Conservation (phyloP, 1,140 invertebrate species). For the Cydia strobilella region DNA sequence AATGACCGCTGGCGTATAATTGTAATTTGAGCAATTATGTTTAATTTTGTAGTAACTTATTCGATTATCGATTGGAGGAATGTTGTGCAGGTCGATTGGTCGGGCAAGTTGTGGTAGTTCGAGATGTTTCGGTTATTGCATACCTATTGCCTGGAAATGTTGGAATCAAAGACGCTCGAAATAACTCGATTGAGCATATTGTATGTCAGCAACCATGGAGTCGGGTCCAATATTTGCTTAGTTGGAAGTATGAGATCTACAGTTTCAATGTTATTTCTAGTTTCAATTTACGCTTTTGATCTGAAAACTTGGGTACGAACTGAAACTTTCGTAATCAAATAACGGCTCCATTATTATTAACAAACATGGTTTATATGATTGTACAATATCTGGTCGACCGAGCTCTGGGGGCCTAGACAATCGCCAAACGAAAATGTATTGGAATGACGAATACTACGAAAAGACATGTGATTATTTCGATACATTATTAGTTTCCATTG, state of each 20-base stretch:
- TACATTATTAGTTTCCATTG: no score
- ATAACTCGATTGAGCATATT: constrained; percentile 3
- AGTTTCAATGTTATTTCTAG: background rate
- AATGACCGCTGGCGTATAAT: constrained; percentile 8
- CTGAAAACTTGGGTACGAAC: background rate
- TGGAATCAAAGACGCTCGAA: background rate
- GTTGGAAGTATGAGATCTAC: background rate
- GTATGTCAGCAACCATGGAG: background rate
- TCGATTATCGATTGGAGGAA: constrained; percentile 21
- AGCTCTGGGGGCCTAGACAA: no score
- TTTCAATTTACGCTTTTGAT: background rate
- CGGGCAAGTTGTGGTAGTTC: background rate
- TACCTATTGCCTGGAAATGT: background rate
- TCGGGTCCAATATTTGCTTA: background rate
- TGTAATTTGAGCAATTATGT: constrained; percentile 26
- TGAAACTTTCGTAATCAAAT: background rate
- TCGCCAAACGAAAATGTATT: no score
- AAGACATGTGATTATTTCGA: no score
- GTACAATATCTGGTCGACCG: no score
- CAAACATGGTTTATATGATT: no score
- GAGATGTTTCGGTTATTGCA: background rate
- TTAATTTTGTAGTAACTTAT: constrained; percentile 23
- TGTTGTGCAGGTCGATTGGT: background rate
- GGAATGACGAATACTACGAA: no score
- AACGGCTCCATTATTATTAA: no score